Conservation (phyloP, 2,888 invertebrate species). For the Troides helena region DNA sequence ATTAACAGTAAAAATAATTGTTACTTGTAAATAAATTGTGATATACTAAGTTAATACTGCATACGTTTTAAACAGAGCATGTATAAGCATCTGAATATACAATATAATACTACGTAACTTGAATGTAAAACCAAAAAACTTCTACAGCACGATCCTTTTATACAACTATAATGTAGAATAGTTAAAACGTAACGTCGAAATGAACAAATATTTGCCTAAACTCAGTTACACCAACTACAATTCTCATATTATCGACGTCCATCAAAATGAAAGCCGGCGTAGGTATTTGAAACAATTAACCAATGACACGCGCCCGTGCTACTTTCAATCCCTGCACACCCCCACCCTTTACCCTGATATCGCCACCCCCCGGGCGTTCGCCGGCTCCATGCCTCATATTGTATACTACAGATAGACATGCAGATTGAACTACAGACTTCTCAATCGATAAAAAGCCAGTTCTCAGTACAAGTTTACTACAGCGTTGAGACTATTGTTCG, state of each 20-base stretch:
- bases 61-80: too few species aligned
- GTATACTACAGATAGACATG: constrained; percentile 22
- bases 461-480: background rate
- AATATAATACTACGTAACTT: too few species aligned
- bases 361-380: constrained; percentile 16
- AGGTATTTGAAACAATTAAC: constrained; percentile 31
- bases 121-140: too few species aligned
- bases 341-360: constrained; percentile 14
- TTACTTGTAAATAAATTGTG: too few species aligned
- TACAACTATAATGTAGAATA: background rate
- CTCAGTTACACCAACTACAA: background rate
- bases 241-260: constrained; percentile 1
- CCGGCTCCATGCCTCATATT: constrained; percentile 10
- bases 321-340: constrained; percentile 27
- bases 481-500: background rate
- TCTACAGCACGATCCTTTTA: too few species aligned
- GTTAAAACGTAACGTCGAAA: background rate
- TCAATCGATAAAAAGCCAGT: constrained; percentile 22
- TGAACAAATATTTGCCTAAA: background rate
- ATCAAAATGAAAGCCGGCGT: constrained; percentile 17
- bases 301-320: constrained; percentile 27
- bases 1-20: too few species aligned
- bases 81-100: too few species aligned
- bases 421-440: constrained; percentile 21
- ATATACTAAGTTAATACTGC: too few species aligned